These are phyloP conservation scores for Mesoclemmys tuberculata DNA, from an alignment of 2,113 vertebrate species.

Conservation along the genomic window DNA sequence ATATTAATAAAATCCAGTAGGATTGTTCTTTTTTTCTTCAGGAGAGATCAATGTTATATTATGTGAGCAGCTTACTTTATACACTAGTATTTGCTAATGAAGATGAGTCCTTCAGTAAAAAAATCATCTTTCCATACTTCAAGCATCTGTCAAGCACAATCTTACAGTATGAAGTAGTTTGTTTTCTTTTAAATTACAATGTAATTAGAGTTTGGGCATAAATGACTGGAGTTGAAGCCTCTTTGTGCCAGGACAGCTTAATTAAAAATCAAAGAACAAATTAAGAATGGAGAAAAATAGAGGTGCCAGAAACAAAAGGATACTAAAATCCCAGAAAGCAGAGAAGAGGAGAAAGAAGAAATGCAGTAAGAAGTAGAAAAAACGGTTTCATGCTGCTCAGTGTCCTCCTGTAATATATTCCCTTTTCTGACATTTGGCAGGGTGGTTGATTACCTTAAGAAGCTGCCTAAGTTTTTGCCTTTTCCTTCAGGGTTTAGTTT, in stretches of 20 bases:
- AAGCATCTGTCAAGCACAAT: not conserved
- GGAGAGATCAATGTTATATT: not conserved
- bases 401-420: not conserved
- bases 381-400: not conserved
- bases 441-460: not conserved
- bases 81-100: conserved; percentile 27
- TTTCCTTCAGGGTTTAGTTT: not conserved
- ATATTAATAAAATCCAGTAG: not conserved
- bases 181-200: conserved; percentile 60
- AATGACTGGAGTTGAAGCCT: conserved; percentile 12
- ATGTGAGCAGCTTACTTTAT: not conserved
- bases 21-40: not conserved
- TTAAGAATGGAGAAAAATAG: not conserved
- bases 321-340: not conserved
- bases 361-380: not conserved
- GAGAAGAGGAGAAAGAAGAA: not conserved
- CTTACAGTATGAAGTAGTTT: not conserved
- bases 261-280: not conserved
- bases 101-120: conserved; percentile 20
- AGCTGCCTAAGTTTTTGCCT: not conserved
- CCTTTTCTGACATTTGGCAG: not conserved
- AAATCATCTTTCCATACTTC: not conserved
- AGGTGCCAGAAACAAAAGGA: not conserved
- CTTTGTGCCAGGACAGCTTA: conserved; percentile 18
- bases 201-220: conserved; percentile 44